Percentiles rank a stretch among this genome's conserved stretches.
These are phyloP conservation scores for Protaetia brevitarsis DNA, from an alignment of 1,140 invertebrate species.

Conservation along the genomic window DNA sequence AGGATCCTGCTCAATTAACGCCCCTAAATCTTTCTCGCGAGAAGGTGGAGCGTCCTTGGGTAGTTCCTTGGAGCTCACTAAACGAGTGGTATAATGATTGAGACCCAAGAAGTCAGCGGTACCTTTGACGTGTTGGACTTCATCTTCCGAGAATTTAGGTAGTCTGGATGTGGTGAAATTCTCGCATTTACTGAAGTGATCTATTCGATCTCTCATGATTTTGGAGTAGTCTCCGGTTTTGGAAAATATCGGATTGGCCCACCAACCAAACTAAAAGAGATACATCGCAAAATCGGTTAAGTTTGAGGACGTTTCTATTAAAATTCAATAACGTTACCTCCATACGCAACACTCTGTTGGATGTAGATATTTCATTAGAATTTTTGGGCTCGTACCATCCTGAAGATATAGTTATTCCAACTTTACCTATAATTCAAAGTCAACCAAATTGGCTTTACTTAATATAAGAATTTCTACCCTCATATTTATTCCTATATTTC, in stretches of 20 bases:
- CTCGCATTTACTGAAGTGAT: conserved; percentile 49
- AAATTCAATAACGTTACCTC: conserved; percentile 32
- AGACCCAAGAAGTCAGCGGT: conserved; percentile 60
- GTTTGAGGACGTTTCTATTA: neutral
- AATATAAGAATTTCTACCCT: neutral
- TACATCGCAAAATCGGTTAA: neutral
- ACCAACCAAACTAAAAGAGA: conserved; percentile 40
- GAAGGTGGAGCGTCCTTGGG: conserved; percentile 49
- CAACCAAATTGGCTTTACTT: neutral
- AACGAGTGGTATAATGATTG: conserved; percentile 60
- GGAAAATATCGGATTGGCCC: conserved; percentile 42
- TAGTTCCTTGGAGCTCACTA: conserved; percentile 48
- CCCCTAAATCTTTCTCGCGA: conserved; percentile 52
- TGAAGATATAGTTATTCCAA: conserved; percentile 61
- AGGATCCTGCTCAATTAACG: conserved; percentile 47
- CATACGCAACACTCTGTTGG: conserved; percentile 50
- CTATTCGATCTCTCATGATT: conserved; percentile 50
- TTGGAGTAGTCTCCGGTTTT: conserved; percentile 44
- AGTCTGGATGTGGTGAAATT: conserved; percentile 50
- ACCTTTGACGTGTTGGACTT: conserved; percentile 49
- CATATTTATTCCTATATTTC: conserved; percentile 36
- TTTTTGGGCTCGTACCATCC: conserved; percentile 61
- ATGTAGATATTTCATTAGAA: conserved; percentile 49
- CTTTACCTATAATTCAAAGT: conserved; percentile 51
- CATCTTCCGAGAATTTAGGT: conserved; percentile 51